These are phyloP conservation scores for Clistopyga incitator DNA, from an alignment of 2,888 invertebrate species.

Conservation along the genomic window DNA sequence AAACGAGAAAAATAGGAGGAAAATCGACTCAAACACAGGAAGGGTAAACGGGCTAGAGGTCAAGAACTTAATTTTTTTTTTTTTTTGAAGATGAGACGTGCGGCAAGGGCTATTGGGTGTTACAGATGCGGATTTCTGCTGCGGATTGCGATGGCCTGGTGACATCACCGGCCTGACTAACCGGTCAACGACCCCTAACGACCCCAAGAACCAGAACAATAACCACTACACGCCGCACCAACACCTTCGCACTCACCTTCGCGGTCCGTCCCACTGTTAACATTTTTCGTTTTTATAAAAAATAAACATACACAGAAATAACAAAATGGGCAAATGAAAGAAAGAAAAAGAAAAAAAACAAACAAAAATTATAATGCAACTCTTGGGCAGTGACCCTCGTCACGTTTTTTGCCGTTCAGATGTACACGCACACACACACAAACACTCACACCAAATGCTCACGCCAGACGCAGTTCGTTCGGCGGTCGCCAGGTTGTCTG, in stretches of 20 bases:
- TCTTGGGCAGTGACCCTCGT: constrained; percentile 25
- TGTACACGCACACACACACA: constrained; percentile 29
- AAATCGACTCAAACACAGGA: constrained; percentile 1
- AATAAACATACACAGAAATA: constrained; percentile 31
- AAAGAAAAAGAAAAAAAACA: constrained; percentile 1
- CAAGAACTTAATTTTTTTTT: constrained; percentile 47
- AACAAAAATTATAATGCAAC: constrained; percentile 22
- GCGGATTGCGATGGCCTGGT: constrained; percentile 92
- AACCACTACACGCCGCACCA: constrained; percentile 83
- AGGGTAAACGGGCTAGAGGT: constrained; percentile 58
- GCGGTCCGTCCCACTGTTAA: constrained; percentile 81
- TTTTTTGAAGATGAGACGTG: constrained; percentile 68
- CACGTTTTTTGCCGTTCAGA: constrained; percentile 34
- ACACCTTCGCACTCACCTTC: constrained; percentile 84
- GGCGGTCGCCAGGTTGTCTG: constrained; percentile 67
- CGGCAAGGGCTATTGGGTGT: constrained; percentile 84
- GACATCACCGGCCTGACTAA: constrained; percentile 86
- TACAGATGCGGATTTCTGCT: constrained; percentile 96
- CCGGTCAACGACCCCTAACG: constrained; percentile 80
- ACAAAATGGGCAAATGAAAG: constrained; percentile 32
- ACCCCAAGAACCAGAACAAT: constrained; percentile 82
- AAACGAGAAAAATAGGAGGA: background rate
- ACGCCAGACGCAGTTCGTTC: constrained; percentile 61
- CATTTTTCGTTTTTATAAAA: constrained; percentile 51
- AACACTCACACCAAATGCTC: constrained; percentile 31